A percentile compares a stretch with the other conserved stretches of the same genome.
Evolutionary conservation across 2,888 invertebrate species (phyloP).

Genomic region (Oconnorella tubifera): DNA sequence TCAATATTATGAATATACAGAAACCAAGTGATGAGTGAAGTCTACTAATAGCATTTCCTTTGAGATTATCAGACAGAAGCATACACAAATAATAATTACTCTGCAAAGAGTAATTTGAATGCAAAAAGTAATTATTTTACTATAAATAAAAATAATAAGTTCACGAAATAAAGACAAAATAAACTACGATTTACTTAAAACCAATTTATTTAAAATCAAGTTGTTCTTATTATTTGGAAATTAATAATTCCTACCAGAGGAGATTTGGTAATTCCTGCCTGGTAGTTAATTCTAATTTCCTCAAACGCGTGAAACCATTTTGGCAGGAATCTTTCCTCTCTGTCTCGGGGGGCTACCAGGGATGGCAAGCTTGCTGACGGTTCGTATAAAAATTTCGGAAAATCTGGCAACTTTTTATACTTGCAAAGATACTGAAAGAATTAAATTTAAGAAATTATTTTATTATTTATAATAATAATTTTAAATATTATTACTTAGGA

Average conservation of each 20-base stretch:
- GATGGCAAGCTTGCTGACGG: constrained; percentile 19
- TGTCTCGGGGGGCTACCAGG: constrained; percentile 24
- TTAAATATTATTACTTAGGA: too few species aligned
- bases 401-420: constrained; percentile 24
- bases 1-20: too few species aligned
- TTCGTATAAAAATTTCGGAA: constrained; percentile 19
- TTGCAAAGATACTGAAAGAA: constrained; percentile 16
- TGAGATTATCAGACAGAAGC: too few species aligned
- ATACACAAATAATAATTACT: too few species aligned
- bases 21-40: too few species aligned
- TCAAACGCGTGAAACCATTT: constrained; percentile 24
- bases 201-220: neutral
- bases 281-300: neutral
- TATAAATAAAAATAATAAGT: too few species aligned
- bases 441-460: neutral
- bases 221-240: too few species aligned
- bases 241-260: neutral
- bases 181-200: neutral
- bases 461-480: too few species aligned
- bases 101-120: too few species aligned
- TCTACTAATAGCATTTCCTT: too few species aligned
- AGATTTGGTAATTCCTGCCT: neutral
- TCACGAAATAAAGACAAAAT: neutral
- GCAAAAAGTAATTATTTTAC: too few species aligned
- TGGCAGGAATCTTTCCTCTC: constrained; percentile 27